Evolutionary conservation across 2,888 invertebrate genomes (phyloP).

Genomic region (Anthrax anthrax): DNA sequence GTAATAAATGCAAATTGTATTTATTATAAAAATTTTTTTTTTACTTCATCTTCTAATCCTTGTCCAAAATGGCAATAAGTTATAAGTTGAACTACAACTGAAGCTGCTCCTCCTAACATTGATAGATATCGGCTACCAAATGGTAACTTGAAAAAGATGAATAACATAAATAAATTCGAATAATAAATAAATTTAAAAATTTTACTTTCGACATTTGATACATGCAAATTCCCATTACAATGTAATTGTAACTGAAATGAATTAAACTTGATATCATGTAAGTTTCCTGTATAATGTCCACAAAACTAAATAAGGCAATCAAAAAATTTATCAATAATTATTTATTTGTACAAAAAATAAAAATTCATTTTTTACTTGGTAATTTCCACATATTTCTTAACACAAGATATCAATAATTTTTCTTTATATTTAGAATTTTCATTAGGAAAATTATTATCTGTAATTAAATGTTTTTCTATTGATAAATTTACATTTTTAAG

Average conservation of each 20-base stretch:
- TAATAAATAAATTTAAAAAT: not conserved
- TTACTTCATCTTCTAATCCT: constrained; percentile 1
- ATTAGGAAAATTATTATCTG: too few relatives aligned
- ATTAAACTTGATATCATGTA: not conserved
- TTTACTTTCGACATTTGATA: constrained; percentile 2
- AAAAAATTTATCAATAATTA: too few relatives aligned
- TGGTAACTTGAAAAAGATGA: not conserved
- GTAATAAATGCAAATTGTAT: too few relatives aligned
- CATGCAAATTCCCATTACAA: constrained; percentile 2
- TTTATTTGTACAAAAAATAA: too few relatives aligned
- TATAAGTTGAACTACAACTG: constrained; percentile 1
- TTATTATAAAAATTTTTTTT: too few relatives aligned
- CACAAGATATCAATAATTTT: too few relatives aligned
- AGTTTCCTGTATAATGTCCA: not conserved
- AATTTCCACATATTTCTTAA: too few relatives aligned
- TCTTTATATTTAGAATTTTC: too few relatives aligned
- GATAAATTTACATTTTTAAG: constrained; percentile 1
- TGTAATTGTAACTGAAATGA: constrained; percentile 1
- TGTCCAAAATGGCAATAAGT: constrained; percentile 4
- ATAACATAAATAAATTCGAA: not conserved
- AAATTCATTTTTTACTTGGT: too few relatives aligned
- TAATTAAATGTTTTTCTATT: too few relatives aligned
- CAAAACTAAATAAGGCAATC: too few relatives aligned
- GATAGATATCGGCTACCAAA: constrained; percentile 2
- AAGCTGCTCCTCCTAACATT: not conserved